A percentile compares a stretch with the other conserved stretches of the same genome.
Conservation (phyloP, 2,113 vertebrate species). For the Cyrtonyx montezumae region DNA sequence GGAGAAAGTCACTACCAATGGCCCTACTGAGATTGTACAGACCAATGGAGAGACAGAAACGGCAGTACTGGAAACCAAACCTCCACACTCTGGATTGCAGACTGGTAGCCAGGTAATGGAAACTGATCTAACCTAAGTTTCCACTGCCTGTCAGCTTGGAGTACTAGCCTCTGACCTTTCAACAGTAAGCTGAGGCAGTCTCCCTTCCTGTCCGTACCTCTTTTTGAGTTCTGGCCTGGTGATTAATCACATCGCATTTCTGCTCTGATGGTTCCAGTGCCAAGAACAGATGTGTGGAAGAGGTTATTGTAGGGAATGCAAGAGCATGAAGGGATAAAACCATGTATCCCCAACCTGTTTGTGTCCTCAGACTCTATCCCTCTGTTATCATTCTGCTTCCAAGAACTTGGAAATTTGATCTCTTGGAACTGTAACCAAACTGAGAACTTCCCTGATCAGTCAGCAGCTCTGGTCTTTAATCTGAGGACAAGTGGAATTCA, state of each 20-base stretch:
- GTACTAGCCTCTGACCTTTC: not conserved
- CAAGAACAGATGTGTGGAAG: not conserved
- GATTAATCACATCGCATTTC: not conserved
- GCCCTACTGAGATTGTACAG: constrained; percentile 93
- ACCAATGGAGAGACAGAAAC: constrained; percentile 96
- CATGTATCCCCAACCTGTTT: not conserved
- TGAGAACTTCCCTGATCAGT: not conserved
- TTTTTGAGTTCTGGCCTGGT: not conserved
- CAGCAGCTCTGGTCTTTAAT: not conserved
- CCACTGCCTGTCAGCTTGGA: not conserved
- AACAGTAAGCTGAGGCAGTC: not conserved
- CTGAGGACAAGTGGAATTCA: not conserved
- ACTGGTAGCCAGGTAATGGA: constrained; percentile 88
- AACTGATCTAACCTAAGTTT: not conserved
- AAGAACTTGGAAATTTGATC: not conserved
- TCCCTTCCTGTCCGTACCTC: not conserved
- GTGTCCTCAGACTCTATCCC: not conserved
- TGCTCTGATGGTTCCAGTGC: not conserved
- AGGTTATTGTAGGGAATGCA: not conserved
- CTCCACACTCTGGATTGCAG: constrained; percentile 84
- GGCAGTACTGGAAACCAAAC: constrained; percentile 88
- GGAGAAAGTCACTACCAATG: constrained; percentile 94
- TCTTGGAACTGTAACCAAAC: not conserved
- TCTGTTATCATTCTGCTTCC: not conserved
- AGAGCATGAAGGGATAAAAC: not conserved